Percentiles rank a stretch among this genome's conserved stretches.
Conservation (phyloP, 2,113 vertebrate genomes). For the Oreotrochilus melanogaster region DNA sequence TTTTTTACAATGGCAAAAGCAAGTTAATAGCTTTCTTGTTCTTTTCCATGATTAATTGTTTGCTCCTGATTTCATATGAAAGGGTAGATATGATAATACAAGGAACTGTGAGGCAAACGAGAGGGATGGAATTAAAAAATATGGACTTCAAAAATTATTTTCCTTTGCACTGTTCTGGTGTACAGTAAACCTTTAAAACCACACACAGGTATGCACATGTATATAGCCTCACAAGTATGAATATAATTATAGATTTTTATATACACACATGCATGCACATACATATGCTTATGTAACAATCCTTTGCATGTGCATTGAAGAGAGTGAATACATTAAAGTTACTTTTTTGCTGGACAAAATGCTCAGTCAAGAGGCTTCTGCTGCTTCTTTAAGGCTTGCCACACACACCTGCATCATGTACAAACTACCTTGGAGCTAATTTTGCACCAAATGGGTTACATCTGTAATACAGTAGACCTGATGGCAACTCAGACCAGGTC, state of each 20-base stretch:
- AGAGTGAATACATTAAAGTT: not conserved
- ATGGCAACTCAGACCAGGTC: not conserved
- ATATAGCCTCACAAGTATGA: not conserved
- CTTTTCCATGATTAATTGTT: not conserved
- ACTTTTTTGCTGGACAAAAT: not conserved
- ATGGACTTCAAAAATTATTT: not conserved
- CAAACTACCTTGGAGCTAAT: not conserved
- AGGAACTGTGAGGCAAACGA: not conserved
- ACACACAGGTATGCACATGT: too few species aligned
- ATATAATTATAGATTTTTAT: not conserved
- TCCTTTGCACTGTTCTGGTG: not conserved
- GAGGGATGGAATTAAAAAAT: not conserved
- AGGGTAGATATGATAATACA: not conserved
- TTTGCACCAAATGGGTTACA: rapidly evolving
- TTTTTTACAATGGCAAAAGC: not conserved
- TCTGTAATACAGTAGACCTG: not conserved
- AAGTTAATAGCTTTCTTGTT: not conserved
- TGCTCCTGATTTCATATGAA: not conserved
- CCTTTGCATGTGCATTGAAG: not conserved
- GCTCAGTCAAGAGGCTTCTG: not conserved
- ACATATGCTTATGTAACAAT: not conserved
- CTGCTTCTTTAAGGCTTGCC: not conserved
- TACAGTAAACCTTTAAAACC: not conserved
- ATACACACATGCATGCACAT: too few species aligned
- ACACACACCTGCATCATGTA: not conserved